Conservation (phyloP, 2,113 vertebrate genomes). For the Shinisaurus crocodilurus region DNA sequence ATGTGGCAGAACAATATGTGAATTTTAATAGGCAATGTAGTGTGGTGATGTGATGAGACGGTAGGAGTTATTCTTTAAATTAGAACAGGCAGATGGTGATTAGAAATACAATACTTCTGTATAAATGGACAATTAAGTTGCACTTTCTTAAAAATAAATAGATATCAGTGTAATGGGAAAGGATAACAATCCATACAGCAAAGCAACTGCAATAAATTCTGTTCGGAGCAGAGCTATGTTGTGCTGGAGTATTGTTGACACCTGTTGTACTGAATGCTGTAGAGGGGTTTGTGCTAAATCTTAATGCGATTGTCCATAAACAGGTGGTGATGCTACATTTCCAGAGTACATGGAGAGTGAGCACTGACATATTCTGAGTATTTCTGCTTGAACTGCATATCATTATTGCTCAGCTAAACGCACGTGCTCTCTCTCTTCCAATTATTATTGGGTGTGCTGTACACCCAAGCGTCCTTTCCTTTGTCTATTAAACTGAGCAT, state of each 20-base stretch:
- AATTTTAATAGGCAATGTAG: neutral
- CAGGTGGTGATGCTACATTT: fast-evolving
- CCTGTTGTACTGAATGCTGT: neutral
- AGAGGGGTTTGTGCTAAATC: constrained; percentile 18
- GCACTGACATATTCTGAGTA: neutral
- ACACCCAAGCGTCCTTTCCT: constrained; percentile 31
- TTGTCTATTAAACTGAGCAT: neutral
- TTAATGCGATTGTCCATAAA: neutral
- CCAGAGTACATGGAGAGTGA: neutral
- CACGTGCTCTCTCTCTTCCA: neutral
- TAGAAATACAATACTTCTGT: neutral
- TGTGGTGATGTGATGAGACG: neutral
- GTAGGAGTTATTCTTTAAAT: constrained; percentile 27
- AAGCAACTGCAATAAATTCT: neutral
- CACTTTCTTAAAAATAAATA: constrained; percentile 27
- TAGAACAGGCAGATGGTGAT: constrained; percentile 40
- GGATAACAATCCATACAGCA: neutral
- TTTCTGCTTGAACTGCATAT: constrained; percentile 3
- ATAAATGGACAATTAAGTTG: constrained; percentile 45
- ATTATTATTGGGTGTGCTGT: constrained; percentile 18
- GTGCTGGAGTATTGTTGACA: constrained; percentile 8
- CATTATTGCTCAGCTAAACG: constrained; percentile 11
- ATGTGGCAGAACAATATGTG: constrained; percentile 20
- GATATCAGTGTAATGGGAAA: constrained; percentile 19
- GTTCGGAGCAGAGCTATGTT: constrained; percentile 15